phyloP scores from a whole-genome alignment of 2,888 invertebrate species.

The Drosophila trichaetosa region DNA sequence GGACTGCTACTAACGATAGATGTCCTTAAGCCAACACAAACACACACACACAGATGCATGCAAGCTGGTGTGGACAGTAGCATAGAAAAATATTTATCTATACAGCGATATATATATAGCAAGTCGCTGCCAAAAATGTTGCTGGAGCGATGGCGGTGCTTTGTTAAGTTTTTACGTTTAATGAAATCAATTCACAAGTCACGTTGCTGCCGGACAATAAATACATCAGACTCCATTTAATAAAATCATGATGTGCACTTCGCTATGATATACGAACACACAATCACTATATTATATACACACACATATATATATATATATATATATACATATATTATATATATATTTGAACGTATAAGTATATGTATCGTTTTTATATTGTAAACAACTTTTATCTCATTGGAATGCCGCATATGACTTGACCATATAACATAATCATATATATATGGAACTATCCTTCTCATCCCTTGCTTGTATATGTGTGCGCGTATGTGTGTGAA shows the following conservation, averaged over 20 bases:
- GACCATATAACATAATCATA: slow-evolving; percentile 24
- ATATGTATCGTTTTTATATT: slow-evolving; percentile 69
- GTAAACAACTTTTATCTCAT: slow-evolving; percentile 76
- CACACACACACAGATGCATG: slow-evolving; percentile 19
- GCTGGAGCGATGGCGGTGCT: slow-evolving; percentile 58
- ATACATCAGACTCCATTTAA: slow-evolving; percentile 84
- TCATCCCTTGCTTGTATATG: slow-evolving; percentile 9
- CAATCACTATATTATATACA: slow-evolving; percentile 63
- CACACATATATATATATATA: slow-evolving; percentile 19
- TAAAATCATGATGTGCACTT: slow-evolving; percentile 84
- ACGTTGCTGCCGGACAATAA: slow-evolving; percentile 84
- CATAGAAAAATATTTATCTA: slow-evolving; percentile 70
- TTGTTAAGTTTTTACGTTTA: slow-evolving; percentile 81
- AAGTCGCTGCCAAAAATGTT: slow-evolving; percentile 65
- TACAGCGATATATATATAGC: slow-evolving; percentile 57
- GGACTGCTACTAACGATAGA: slow-evolving; percentile 70
- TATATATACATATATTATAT: slow-evolving; percentile 11
- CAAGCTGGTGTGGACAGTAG: slow-evolving; percentile 38
- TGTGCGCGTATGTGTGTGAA: background rate
- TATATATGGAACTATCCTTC: slow-evolving; percentile 1
- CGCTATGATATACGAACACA: slow-evolving; percentile 60
- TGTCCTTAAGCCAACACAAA: slow-evolving; percentile 73
- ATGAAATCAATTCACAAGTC: slow-evolving; percentile 84
- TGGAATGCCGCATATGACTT: slow-evolving; percentile 71
- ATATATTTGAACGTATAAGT: slow-evolving; percentile 16